These are phyloP conservation scores for Selenia dentaria DNA, from an alignment of 2,888 invertebrate species.

Conservation along the genomic window DNA sequence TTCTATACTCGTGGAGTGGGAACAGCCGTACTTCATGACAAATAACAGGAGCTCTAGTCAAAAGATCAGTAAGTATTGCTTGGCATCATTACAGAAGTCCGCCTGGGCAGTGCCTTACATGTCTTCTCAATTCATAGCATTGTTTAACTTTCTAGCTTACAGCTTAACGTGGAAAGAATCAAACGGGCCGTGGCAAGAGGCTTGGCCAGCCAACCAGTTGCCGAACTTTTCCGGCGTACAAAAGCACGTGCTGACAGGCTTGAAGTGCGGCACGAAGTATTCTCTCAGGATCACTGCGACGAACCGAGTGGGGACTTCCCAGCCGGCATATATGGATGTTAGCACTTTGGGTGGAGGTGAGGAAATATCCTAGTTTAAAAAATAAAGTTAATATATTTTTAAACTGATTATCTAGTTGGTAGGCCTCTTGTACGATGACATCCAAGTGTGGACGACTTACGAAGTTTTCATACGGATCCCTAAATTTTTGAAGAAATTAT, in stretches of 20 bases:
- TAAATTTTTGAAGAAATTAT: too few species aligned
- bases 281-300: slow-evolving; percentile 92
- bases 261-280: slow-evolving; percentile 94
- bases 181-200: slow-evolving; percentile 82
- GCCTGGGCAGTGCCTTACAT: too few species aligned
- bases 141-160: slow-evolving; percentile 67
- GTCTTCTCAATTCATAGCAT: too few species aligned
- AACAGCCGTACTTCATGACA: slow-evolving; percentile 78
- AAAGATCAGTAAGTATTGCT: slow-evolving; percentile 71
- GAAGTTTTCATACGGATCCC: too few species aligned
- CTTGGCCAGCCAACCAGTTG: slow-evolving; percentile 85
- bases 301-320: slow-evolving; percentile 93
- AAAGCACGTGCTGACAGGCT: slow-evolving; percentile 88
- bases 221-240: slow-evolving; percentile 78
- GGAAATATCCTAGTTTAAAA: too few species aligned
- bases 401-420: too few species aligned
- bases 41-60: slow-evolving; percentile 60
- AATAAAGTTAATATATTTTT: too few species aligned
- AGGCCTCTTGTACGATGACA: too few species aligned
- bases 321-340: slow-evolving; percentile 86
- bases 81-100: too few species aligned
- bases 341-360: slow-evolving; percentile 86
- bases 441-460: too few species aligned
- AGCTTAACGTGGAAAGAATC: slow-evolving; percentile 79
- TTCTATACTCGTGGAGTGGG: slow-evolving; percentile 86